Evolutionary conservation across 2,113 vertebrate genomes (phyloP), one percentile per base, ranked within the genome.

Genomic region (Amblyornis subalaris): DNA sequence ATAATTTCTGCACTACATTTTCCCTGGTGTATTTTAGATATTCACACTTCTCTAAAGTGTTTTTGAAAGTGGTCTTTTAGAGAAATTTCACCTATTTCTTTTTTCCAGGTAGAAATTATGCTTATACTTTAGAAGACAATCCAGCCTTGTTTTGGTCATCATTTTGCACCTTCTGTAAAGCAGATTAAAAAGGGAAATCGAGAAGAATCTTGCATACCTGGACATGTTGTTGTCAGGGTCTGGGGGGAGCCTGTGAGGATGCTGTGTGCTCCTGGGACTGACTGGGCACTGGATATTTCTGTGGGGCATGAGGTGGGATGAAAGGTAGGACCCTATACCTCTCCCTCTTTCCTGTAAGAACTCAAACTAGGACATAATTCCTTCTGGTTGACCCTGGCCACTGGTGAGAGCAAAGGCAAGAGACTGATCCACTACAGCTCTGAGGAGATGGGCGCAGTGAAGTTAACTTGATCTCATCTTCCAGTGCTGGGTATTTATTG

Each of bases 1-100:
- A 96, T 92, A 0, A 95, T 97, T 97, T 97, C 92, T 97, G 74
- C 82, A 94, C 78, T 88, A 50, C 18, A 2, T 90, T 89, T 88
- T 80, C 22, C 26, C 7, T 94, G 83, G 72, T 94, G 53, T 94
- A 70, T 78, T 81, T 95, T 53, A 95, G 87, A 66, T 87, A 54
- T 20, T 85, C 18, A 10, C 75, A n/a, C 19, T 89, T 79, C 50
- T 78, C 55, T 54, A 19, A 36, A 70, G 28, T 72, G 29, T 35
- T 90, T 93, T 75, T 79, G 31, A 9, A 79, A 60, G 26, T 40
- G 3, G 33, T 70, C 65, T 57, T 62, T 23, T 29, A 29, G 53
- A 89, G 50, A 75, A 72, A 81, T 66, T 45, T 26, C 22, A 44
- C 8, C 2, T 20, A 7, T 44, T 73, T 70, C 4, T 58, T 95